These are phyloP conservation scores for Drosophila nigricruria DNA, from an alignment of 2,888 invertebrate species.

Conservation along the genomic window DNA sequence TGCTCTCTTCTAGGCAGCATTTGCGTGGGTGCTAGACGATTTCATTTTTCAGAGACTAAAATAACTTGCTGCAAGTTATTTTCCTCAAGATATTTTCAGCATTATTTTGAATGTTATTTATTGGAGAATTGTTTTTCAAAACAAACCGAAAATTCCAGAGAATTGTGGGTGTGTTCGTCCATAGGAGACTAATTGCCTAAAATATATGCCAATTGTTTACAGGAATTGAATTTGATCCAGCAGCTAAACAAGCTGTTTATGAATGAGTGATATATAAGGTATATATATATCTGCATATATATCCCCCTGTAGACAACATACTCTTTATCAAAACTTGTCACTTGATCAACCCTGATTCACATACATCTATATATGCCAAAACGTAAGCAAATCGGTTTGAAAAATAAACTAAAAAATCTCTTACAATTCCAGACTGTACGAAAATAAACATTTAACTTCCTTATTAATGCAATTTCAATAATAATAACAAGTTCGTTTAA, in stretches of 20 bases:
- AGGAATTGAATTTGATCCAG: not conserved
- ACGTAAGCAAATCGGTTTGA: slow-evolving; percentile 6
- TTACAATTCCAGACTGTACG: slow-evolving; percentile 47
- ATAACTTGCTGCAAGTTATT: slow-evolving; percentile 42
- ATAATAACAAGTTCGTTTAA: slow-evolving; percentile 63
- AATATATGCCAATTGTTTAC: not conserved
- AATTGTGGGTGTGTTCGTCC: slow-evolving; percentile 20
- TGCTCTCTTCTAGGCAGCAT: slow-evolving; percentile 19
- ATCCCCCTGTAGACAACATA: not conserved
- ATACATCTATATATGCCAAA: slow-evolving; percentile 28
- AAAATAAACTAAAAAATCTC: slow-evolving; percentile 13
- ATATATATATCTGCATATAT: not conserved
- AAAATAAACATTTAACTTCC: slow-evolving; percentile 78
- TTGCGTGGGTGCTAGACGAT: slow-evolving; percentile 44
- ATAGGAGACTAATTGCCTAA: not conserved
- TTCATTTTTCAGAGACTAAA: slow-evolving; percentile 28
- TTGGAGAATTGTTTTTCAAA: slow-evolving; percentile 34
- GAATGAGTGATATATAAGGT: not conserved
- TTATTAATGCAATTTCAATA: slow-evolving; percentile 77
- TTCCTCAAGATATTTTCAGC: slow-evolving; percentile 51
- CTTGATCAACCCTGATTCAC: slow-evolving; percentile 6
- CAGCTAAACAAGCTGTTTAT: not conserved
- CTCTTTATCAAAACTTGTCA: slow-evolving; percentile 1
- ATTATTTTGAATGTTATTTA: slow-evolving; percentile 38
- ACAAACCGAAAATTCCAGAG: slow-evolving; percentile 3